Base-by-base conservation (phyloP, 2,888 invertebrate genomes). In the Sipha maydis region DNA sequence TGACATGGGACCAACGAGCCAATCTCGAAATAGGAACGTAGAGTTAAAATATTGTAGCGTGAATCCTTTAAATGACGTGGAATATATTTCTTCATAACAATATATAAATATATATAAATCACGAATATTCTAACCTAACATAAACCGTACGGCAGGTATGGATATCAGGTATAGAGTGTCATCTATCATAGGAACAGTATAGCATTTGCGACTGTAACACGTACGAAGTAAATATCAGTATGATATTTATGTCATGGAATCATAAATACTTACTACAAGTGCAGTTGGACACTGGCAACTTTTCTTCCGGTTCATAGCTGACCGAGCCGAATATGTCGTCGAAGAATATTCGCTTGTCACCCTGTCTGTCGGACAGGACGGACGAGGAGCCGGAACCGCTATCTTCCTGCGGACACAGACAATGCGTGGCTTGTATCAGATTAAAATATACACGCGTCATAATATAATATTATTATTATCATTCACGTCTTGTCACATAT, bases 261-360 rank as follows among this genome's bases (percentile, higher is more conserved):
- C n/a, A 67, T 67, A 19, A 31, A 17, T 82, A 90, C 91, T 91
- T 88, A 91, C 91, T 90, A 89, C 91, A 91, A 77, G 91, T 90
- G 85, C 91, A 91, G 89, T 90, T 91, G 77, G 90, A 89, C 14
- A 90, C 78, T 0, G 90, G 89, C 41, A 90, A 90, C 88, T 90
- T 91, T 77, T 91, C 91, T 67, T 90, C 90, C 5, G 89, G 90
- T 71, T 91, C 91, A 54, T 86, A 88, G 38, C 89, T 90, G n/a
- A 89, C 89, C 3, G 91, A 91, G 38, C 91, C 91, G 89, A 91
- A 91, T 54, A 91, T 89, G 75, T 91, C 91, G 89, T 91, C 91
- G 82, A 91, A 91, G 79, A 90, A 90, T 88, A 91, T 90, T 38
- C 90, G 89, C 14, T 86, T 89, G 38, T 88, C 86, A 31, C 11